Conservation (phyloP, 2,113 vertebrate genomes). For the Rhipidura dahli region DNA sequence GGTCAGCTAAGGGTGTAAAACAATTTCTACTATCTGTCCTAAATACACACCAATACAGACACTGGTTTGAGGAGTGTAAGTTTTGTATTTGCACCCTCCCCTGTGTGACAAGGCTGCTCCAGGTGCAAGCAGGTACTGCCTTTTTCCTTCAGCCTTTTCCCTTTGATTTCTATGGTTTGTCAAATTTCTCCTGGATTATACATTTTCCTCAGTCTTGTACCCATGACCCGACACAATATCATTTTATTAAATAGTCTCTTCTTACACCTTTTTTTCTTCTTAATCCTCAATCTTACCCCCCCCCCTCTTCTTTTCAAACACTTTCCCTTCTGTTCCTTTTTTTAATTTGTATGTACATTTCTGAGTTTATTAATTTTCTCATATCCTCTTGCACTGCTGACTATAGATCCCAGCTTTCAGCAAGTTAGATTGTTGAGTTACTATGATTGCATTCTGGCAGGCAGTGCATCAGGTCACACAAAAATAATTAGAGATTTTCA, state of each 20-base stretch:
- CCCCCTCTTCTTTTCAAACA: background rate
- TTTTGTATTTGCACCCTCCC: background rate
- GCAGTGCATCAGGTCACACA: background rate
- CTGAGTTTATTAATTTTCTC: background rate
- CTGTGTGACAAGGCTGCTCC: accelerated
- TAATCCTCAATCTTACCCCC: background rate
- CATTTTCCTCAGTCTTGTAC: background rate
- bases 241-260: background rate
- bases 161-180: background rate
- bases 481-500: background rate
- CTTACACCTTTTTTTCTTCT: background rate
- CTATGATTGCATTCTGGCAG: background rate
- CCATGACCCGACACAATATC: accelerated
- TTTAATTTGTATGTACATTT: background rate
- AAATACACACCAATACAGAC: background rate
- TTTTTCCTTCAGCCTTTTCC: background rate
- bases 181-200: background rate
- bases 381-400: background rate
- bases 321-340: background rate
- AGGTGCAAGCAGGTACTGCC: background rate
- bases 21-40: background rate
- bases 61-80: background rate
- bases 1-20: background rate
- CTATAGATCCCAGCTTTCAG: background rate
- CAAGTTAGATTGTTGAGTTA: background rate